Base-by-base conservation (phyloP, 2,888 invertebrate genomes). In the Coelogynopora nodosa region DNA sequence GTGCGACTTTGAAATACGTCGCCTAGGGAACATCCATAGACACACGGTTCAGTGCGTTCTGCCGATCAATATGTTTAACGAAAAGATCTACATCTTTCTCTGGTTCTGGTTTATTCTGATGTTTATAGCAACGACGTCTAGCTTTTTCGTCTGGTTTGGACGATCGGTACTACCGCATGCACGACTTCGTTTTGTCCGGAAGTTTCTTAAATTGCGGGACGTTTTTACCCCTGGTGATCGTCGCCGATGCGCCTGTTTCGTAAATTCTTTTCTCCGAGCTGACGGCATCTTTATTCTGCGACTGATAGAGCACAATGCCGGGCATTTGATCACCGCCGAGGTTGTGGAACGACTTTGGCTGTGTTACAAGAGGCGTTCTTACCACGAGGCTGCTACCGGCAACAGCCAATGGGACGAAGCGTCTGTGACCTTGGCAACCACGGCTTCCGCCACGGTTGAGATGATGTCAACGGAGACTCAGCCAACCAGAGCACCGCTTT, bases 61-160 rank as follows among this genome's bases (percentile, higher is more conserved):
- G 87, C 91, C 92, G 67, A 91, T 88, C 30, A 88, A 88, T 84
- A 81, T 88, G 84, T 88, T 88, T 84, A 88, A 88, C 85, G 88
- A 88, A 88, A 92, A 92, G 89, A 92, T 92, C 87, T 92, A 91
- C 88, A 91, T 91, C 88, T 93, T 93, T 90, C 90, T 93, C 82
- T 93, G 93, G 93, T 93, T 93, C 90, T 93, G 93, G 93, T 90
- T 93, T 85, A 90, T 93, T 30, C 90, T 93, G 74, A 92, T 93
- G n/a, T 91, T 91, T 67, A 89, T 91, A n/a, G 90, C 91, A 86
- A 93, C 92, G 87, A 89, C 90, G 84, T 89, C 90, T 88, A 92
- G 91, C 89, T 91, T 93, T 86, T 88, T 92, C 85, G 91, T 92
- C 87, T 93, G 93, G 93, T 88, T 91, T 86, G 90, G 90, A 88